phyloP scores from a whole-genome alignment of 2,797 vertebrate genomes.

The Myotis planiceps region DNA sequence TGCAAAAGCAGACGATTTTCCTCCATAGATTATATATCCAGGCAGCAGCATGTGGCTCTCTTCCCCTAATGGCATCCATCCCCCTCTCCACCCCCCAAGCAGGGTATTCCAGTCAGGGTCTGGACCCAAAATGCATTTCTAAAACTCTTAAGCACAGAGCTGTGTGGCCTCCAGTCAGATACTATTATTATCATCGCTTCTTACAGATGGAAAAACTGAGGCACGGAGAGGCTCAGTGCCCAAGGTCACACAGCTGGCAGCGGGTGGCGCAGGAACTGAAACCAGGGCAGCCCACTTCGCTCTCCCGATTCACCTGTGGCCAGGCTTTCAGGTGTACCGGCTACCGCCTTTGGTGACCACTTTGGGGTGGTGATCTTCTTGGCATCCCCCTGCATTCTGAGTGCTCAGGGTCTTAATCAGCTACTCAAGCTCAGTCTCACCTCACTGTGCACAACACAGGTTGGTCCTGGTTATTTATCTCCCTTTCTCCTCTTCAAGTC shows the following conservation, averaged over 20 bases:
- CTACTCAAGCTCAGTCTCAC: not conserved
- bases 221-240: too few relatives aligned
- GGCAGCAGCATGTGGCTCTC: not conserved
- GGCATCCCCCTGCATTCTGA: not conserved
- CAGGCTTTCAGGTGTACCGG: not conserved
- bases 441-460: not conserved
- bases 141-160: not conserved
- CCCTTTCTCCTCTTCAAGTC: not conserved
- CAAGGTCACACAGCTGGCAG: too few relatives aligned
- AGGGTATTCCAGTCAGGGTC: not conserved
- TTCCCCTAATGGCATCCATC: not conserved
- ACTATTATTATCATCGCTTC: not conserved
- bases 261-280: not conserved
- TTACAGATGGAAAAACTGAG: too few relatives aligned
- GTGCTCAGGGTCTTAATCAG: not conserved
- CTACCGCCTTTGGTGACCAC: not conserved
- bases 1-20: not conserved
- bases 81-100: not conserved
- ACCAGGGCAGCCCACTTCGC: not conserved
- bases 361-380: not conserved
- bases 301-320: not conserved
- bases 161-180: not conserved
- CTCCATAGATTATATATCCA: not conserved
- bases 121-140: not conserved
- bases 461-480: not conserved